Conservation (phyloP, 2,113 vertebrate genomes). For the Drymodes brunneopygia region DNA sequence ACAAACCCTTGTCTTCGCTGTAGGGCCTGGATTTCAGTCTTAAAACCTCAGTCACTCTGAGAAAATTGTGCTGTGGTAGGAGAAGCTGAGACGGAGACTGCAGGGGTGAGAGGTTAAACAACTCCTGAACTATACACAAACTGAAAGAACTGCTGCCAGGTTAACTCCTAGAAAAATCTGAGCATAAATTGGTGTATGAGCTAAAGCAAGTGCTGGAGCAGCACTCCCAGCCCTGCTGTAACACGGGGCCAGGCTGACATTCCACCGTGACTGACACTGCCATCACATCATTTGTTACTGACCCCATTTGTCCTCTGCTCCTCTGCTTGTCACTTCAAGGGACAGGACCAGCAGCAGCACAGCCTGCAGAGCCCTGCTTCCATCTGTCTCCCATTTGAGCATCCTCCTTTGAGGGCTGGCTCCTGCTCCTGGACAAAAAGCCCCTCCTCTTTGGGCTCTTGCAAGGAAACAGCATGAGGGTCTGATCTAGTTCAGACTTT, state of each 20-base stretch:
- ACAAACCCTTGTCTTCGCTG: background rate
- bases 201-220: background rate
- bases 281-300: background rate
- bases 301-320: background rate
- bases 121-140: background rate
- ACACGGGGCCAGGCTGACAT: background rate
- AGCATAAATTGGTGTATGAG: background rate
- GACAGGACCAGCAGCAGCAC: background rate
- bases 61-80: rapidly evolving
- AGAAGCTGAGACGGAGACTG: background rate
- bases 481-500: background rate
- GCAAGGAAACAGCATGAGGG: background rate
- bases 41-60: no score
- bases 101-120: background rate
- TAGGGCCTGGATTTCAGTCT: background rate
- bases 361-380: background rate
- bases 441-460: constrained; percentile 4
- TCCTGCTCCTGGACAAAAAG: constrained; percentile 20
- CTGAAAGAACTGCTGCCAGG: background rate
- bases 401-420: constrained; percentile 19
- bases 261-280: background rate
- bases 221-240: background rate
- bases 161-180: constrained; percentile 4
- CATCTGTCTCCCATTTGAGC: constrained; percentile 29
- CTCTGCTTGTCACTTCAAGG: constrained; percentile 19